Conservation (phyloP, 1,140 invertebrate genomes). For the Aradophagus sp. region DNA sequence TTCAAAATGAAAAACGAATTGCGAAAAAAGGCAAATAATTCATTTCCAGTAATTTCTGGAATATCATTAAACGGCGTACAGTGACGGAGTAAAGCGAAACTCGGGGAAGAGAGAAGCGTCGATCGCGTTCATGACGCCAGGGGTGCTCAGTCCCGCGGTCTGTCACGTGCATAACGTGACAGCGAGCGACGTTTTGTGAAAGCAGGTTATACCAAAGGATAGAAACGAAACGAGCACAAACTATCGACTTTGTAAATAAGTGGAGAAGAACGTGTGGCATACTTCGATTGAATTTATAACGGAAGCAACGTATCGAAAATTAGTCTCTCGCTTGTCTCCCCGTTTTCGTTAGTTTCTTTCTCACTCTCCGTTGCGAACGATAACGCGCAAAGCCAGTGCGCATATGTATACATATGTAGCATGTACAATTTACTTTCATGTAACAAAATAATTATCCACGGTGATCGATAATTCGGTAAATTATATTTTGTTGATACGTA, state of each 20-base stretch:
- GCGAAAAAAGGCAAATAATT: no score
- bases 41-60: constrained; percentile 49
- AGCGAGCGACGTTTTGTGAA: constrained; percentile 56
- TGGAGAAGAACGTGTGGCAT: constrained; percentile 60
- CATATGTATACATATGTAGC: constrained; percentile 38
- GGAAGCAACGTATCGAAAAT: constrained; percentile 61
- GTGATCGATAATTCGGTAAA: no score
- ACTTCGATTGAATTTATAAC: constrained; percentile 65
- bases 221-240: constrained; percentile 49
- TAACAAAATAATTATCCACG: constrained; percentile 38
- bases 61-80: constrained; percentile 50
- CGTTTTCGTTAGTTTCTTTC: constrained; percentile 49
- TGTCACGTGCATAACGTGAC: constrained; percentile 63
- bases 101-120: constrained; percentile 52
- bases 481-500: no score
- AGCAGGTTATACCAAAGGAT: constrained; percentile 56
- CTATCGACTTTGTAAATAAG: constrained; percentile 58
- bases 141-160: constrained; percentile 63
- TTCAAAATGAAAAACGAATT: no score
- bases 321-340: constrained; percentile 50
- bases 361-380: constrained; percentile 45
- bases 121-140: constrained; percentile 60
- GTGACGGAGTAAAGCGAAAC: constrained; percentile 40
- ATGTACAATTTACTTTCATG: constrained; percentile 26
- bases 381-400: constrained; percentile 49